Base-by-base conservation (phyloP, 2,797 vertebrate species). In the Australoheros facetus region DNA sequence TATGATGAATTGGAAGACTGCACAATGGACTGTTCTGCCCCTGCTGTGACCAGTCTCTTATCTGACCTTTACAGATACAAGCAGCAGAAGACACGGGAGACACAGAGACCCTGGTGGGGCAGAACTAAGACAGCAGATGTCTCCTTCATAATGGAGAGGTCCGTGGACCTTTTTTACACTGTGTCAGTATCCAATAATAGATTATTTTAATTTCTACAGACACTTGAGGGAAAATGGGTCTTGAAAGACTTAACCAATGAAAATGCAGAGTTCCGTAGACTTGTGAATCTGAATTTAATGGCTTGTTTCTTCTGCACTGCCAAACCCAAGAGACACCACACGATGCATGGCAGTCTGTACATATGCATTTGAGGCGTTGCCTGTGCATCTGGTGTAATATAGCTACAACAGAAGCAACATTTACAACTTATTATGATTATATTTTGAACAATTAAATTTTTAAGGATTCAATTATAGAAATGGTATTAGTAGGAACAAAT, bases 11-110 rank as follows among this genome's bases (percentile, higher is more conserved):
- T 89, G 85, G 81, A 82, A 80, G 78, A 76, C 86, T 64, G 77
- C 84, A 93, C 90, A 93, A 91, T 88, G 79, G 84, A 75, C 74
- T 84, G 85, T 90, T 90, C 84, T 85, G 83, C 87, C 86, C 84
- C 87, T 84, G 78, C 71, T 90, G 88, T 84, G 88, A 91, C 91
- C 89, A 81, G 85, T 77, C 81, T 91, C 86, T 94, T 94, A 94
- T 92, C 90, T 92, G 92, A 93, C 92, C 91, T 93, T 93, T 91
- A 83, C 91, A 91, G 91, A 90, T 84, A 80, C 80, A 84, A 76
- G 83, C 78, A 75, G 76, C 42, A 73, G 77, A 84, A 86, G 83
- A 91, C 89, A 74, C 88, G 80, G 62, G 87, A 91, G 89, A 87
- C 87, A 82, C 60, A 37, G 78, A 90, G 77, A 87, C 80, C 77